Evolutionary conservation across 2,888 invertebrate species (phyloP).

Genomic region (Agrochola macilenta): DNA sequence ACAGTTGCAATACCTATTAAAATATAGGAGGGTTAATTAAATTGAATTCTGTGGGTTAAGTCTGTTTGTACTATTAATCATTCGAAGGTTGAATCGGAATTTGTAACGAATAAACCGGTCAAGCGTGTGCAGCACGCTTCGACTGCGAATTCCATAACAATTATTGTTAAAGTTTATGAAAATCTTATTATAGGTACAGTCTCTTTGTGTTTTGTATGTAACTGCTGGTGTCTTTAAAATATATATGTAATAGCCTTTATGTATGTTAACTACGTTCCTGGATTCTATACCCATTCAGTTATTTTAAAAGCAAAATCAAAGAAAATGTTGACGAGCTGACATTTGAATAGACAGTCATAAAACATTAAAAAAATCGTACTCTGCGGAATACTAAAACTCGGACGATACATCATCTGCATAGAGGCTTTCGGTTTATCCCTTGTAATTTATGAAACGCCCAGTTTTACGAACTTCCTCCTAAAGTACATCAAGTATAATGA

Average conservation of each 20-base stretch:
- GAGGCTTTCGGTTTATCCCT: slow-evolving; percentile 51
- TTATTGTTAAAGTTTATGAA: slow-evolving; percentile 9
- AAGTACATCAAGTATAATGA: slow-evolving; percentile 42
- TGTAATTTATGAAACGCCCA: slow-evolving; percentile 60
- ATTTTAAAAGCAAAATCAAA: not conserved
- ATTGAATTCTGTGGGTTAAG: slow-evolving; percentile 30
- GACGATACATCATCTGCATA: slow-evolving; percentile 58
- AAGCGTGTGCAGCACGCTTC: slow-evolving; percentile 36
- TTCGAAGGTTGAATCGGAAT: slow-evolving; percentile 42
- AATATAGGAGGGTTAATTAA: slow-evolving; percentile 31
- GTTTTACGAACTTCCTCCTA: slow-evolving; percentile 48
- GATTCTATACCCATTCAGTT: not conserved
- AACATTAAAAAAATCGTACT: slow-evolving; percentile 8
- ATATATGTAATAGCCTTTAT: not conserved
- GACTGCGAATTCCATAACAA: slow-evolving; percentile 20
- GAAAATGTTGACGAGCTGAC: not conserved
- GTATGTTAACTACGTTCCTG: not conserved
- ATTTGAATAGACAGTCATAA: slow-evolving; percentile 10
- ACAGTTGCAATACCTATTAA: slow-evolving; percentile 17
- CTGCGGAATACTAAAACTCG: slow-evolving; percentile 44
- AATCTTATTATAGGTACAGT: not conserved
- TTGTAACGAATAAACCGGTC: slow-evolving; percentile 46
- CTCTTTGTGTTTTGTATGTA: slow-evolving; percentile 1
- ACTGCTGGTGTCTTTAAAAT: not conserved
- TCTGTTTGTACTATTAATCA: slow-evolving; percentile 32